Evolutionary conservation across 2,797 vertebrate species (phyloP), one percentile per base, ranked within the genome.

Genomic region (Petrocephalus sullivani): DNA sequence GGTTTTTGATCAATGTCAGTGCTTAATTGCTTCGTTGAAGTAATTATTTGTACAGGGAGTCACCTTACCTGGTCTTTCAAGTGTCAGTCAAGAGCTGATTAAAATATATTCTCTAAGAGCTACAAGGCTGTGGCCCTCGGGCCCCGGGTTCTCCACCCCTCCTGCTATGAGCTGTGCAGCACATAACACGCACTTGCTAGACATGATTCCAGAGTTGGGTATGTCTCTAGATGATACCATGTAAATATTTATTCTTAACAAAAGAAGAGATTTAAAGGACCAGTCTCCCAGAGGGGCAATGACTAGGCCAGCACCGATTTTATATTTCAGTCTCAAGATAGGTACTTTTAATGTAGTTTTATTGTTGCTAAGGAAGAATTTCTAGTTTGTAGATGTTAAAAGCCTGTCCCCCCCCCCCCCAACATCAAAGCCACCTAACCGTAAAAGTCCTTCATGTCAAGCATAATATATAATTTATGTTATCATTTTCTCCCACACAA

Each of bases 11-110:
- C 64, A 37, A 71, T 71, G 28, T 71, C 64, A 16, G 28, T 16
- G 28, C 28, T 37, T 71, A 37, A 71, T 71, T 71, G 64, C 64
- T 71, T 71, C 14, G 64, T 37, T 37, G 28, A 37, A 71, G 28
- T 71, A 71, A 71, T 71, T 71, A 71, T 71, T 71, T 71, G 64
- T 71, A 71, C 64, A 71, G 64, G 64, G 64, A 71, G 64, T 37
- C 28, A 71, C 64, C 64, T 37, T 28, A 71, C 64, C 64, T 71
- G 14, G 64, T 71, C 28, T 71, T 71, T 71, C 64, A 71, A 71
- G 33, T 71, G 64, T 71, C 64, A 71, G 28, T 71, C 64, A 71
- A 16, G 28, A 71, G 64, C 64, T 37, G 64, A 71, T 71, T 71
- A 71, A 71, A 71, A 37, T 37, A 16, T 67, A 28, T 71, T 71